Evolutionary conservation across 2,113 vertebrate species (phyloP).

Genomic region (Prolemur simus): DNA sequence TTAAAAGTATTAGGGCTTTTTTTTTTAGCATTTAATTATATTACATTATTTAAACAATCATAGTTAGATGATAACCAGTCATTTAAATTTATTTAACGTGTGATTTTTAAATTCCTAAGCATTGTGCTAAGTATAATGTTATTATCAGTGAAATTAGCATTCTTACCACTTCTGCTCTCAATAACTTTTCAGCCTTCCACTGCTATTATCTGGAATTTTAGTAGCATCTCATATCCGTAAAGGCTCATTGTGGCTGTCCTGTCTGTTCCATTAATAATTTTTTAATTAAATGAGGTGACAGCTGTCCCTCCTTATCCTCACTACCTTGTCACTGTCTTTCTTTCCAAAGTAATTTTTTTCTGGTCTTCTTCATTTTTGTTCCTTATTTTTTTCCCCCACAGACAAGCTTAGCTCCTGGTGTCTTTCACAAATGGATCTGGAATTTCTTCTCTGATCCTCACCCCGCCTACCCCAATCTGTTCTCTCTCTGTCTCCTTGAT

Average conservation of each 20-base stretch:
- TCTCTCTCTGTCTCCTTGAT: conserved; percentile 60
- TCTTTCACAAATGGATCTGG: conserved; percentile 67
- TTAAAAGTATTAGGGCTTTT: conserved; percentile 45
- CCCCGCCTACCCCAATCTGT: conserved; percentile 75
- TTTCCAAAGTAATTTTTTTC: conserved; percentile 58
- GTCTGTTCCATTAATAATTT: conserved; percentile 64
- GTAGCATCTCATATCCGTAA: conserved; percentile 49
- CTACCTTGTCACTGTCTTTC: conserved; percentile 50
- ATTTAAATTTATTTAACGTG: conserved; percentile 71
- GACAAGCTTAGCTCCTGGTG: conserved; percentile 60
- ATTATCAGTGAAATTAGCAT: conserved; percentile 72
- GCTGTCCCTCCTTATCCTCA: conserved; percentile 48
- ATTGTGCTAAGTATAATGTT: conserved; percentile 61
- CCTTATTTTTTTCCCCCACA: background rate
- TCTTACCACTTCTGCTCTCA: conserved; percentile 56
- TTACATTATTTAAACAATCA: conserved; percentile 68
- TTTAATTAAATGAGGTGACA: conserved; percentile 69
- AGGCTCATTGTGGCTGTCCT: conserved; percentile 14
- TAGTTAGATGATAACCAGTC: conserved; percentile 69
- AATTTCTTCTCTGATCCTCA: conserved; percentile 66
- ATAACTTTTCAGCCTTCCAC: conserved; percentile 58
- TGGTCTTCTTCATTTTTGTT: conserved; percentile 31
- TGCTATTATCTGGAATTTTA: conserved; percentile 58
- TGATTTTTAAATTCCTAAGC: conserved; percentile 69
- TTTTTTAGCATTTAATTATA: conserved; percentile 46